phyloP scores from a whole-genome alignment of 2,113 vertebrate genomes.

The Dipodomys spectabilis region DNA sequence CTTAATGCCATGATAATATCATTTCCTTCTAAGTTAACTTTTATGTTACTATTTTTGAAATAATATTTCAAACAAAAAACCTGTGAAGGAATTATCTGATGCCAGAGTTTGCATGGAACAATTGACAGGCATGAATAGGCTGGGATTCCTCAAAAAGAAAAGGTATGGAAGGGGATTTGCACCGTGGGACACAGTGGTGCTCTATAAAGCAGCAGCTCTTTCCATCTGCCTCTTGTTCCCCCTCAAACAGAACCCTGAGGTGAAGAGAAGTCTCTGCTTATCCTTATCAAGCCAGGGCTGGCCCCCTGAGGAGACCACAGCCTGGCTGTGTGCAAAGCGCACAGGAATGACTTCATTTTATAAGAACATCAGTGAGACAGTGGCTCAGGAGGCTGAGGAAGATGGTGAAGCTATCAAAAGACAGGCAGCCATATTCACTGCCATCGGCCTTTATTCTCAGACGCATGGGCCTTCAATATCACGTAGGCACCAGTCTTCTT shows the following conservation, averaged over 20 bases:
- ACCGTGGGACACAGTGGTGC: neutral
- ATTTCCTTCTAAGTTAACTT: neutral
- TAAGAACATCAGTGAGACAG: neutral
- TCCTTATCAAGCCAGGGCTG: neutral
- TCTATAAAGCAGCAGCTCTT: neutral
- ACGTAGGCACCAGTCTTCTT: neutral
- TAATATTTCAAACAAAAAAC: neutral
- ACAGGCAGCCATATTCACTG: too few relatives aligned
- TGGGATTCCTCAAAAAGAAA: constrained; percentile 4
- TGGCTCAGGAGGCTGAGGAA: neutral
- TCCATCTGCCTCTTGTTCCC: neutral
- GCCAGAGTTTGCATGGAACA: constrained; percentile 17
- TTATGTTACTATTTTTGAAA: constrained; percentile 15
- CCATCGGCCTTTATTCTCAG: neutral
- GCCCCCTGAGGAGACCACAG: neutral
- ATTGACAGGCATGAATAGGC: neutral
- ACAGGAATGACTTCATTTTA: neutral
- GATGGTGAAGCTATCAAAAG: neutral
- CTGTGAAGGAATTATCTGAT: neutral
- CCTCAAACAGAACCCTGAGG: neutral
- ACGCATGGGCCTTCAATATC: neutral
- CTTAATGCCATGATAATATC: neutral
- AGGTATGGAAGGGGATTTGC: neutral
- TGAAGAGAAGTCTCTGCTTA: neutral
- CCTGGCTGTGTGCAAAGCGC: too few relatives aligned